These are phyloP conservation scores for Pseudomyrmex concolor DNA, from an alignment of 1,140 invertebrate genomes.

Conservation along the genomic window DNA sequence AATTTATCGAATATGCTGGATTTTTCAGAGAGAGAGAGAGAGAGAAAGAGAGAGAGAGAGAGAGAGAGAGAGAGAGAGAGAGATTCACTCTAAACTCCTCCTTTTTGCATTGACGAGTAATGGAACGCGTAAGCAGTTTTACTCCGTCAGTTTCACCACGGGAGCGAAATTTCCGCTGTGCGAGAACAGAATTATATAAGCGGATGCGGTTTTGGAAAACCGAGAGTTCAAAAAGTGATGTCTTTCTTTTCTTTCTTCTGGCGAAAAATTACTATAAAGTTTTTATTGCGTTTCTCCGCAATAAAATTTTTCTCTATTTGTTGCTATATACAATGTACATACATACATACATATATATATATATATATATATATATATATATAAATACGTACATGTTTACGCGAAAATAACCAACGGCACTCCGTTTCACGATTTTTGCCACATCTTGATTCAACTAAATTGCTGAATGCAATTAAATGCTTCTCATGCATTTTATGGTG, in stretches of 20 bases:
- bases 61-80: no score
- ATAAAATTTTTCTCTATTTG: slow-evolving; percentile 11
- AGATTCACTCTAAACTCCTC: slow-evolving; percentile 50
- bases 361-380: no score
- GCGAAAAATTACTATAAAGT: background rate
- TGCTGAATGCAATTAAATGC: background rate
- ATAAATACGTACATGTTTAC: no score
- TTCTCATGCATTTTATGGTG: background rate
- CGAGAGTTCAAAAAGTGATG: no score
- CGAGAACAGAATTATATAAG: slow-evolving; percentile 29
- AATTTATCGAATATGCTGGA: slow-evolving; percentile 58
- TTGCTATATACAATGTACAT: no score
- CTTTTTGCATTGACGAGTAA: background rate
- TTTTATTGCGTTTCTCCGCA: slow-evolving; percentile 15
- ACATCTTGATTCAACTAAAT: background rate
- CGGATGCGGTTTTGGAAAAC: slow-evolving; percentile 22
- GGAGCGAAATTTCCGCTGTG: background rate
- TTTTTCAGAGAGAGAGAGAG: slow-evolving; percentile 20
- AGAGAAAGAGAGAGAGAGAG: no score
- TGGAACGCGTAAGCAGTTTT: slow-evolving; percentile 31
- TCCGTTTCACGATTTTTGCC: background rate
- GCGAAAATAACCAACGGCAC: background rate
- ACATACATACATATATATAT: no score
- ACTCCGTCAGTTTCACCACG: slow-evolving; percentile 9
- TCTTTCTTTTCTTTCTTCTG: background rate